Base-by-base conservation (phyloP, 2,888 invertebrate species). In the Sminthurinus aureus region DNA sequence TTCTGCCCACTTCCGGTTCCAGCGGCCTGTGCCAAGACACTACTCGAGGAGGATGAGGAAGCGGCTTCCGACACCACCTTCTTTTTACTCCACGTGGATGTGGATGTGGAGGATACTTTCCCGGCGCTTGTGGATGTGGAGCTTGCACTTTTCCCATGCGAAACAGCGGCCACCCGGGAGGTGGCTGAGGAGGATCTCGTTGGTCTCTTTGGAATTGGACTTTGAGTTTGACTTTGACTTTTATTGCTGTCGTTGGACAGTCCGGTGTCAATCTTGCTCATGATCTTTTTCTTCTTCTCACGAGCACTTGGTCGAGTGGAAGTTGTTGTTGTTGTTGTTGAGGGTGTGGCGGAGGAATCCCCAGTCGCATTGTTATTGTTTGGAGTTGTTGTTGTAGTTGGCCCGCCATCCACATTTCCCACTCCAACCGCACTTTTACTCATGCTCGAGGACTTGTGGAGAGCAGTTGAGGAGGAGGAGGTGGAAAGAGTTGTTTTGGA, bases 401-500 rank as follows among this genome's bases (percentile, higher is more conserved):
- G n/a, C n/a, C n/a, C n/a, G 38, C 38, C 38, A 6, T 38, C 38
- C 38, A 1, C 38, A 38, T 1, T 38, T 38, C 38, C 74, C 58
- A 79, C 71, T 13, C 86, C 88, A 0, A 87, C 71, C 58, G 87
- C 88, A 38, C 85, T 85, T 80, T 85, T 85, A 0, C 87, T 85
- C 79, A 86, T 85, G 0, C 87, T 85, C 79, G 87, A 87, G 67
- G 84, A 83, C 74, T 84, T 85, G 18, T 73, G 73, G 11, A 24
- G 15, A 1, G 24, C 15, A 73, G 73, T 73, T 6, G 73, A 73
- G 73, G 73, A 73, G 73, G 73, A 73, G 22, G 87, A 84, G 76
- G 85, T 83, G 82, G 86, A 84, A 1, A 87, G 82, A 69, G 88
- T 89, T 26, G 89, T 82, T 86, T 90, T 94, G 86, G 93, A 93